These are phyloP conservation scores for Perca flavescens DNA, from an alignment of 2,113 vertebrate species.

Conservation along the genomic window DNA sequence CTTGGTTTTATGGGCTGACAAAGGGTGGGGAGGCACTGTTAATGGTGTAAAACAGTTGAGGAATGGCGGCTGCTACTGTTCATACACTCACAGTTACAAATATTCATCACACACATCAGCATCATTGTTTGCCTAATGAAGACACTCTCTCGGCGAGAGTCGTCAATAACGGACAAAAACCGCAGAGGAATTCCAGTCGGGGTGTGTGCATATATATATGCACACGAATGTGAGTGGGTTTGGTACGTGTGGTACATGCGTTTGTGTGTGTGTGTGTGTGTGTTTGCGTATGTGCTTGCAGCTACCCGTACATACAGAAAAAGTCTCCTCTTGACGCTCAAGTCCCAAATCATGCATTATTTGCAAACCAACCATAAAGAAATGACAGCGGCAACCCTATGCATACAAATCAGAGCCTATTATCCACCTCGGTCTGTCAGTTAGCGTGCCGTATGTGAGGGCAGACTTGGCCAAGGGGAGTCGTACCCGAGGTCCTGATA, in stretches of 20 bases:
- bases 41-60: slow-evolving; percentile 85
- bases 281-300: slow-evolving; percentile 1
- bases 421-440: slow-evolving; percentile 73
- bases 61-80: slow-evolving; percentile 79
- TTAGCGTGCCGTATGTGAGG: slow-evolving; percentile 58
- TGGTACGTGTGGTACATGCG: background rate
- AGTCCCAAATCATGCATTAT: slow-evolving; percentile 77
- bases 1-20: slow-evolving; percentile 85
- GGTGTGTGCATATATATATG: background rate
- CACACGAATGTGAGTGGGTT: background rate
- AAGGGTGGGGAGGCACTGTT: slow-evolving; percentile 81
- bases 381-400: slow-evolving; percentile 64
- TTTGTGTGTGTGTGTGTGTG: background rate
- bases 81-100: slow-evolving; percentile 81
- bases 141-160: slow-evolving; percentile 76
- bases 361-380: slow-evolving; percentile 75
- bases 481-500: slow-evolving; percentile 86
- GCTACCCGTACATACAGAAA: background rate
- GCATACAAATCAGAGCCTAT: slow-evolving; percentile 79
- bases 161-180: slow-evolving; percentile 71
- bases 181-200: slow-evolving; percentile 31
- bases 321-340: slow-evolving; percentile 45
- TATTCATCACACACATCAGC: slow-evolving; percentile 82
- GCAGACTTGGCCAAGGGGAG: slow-evolving; percentile 70
- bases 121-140: slow-evolving; percentile 84